phyloP scores from a whole-genome alignment of 23 tunicate species.

The Botrylloides violaceus region DNA sequence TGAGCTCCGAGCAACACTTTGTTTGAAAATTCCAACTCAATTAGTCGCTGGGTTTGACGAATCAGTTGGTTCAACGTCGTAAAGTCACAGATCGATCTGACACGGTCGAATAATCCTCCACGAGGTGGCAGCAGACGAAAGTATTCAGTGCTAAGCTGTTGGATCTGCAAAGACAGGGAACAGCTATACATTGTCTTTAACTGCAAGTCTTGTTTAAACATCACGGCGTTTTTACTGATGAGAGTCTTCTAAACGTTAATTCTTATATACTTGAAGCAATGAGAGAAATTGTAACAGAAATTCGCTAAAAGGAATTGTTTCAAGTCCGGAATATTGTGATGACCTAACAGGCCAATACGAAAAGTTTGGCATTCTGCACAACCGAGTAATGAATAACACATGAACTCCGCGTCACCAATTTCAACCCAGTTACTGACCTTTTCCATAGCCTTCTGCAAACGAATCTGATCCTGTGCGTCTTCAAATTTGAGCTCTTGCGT shows the following conservation, averaged over 20 bases:
- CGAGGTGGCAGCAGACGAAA: slow-evolving; percentile 96
- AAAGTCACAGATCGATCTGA: slow-evolving; percentile 72
- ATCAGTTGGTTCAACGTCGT: slow-evolving; percentile 39
- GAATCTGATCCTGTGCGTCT: slow-evolving; percentile 84
- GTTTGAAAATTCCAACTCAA: slow-evolving; percentile 91
- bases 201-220: no score
- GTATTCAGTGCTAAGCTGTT: slow-evolving; percentile 81
- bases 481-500: slow-evolving; percentile 48
- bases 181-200: no score
- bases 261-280: no score
- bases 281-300: no score
- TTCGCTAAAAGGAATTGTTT: no score
- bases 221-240: no score
- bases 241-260: no score
- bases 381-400: no score
- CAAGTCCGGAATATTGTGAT: no score
- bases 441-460: slow-evolving; percentile 68
- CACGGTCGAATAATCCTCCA: slow-evolving; percentile 88
- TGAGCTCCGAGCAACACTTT: slow-evolving; percentile 94
- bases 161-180: slow-evolving; percentile 38
- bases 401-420: no score
- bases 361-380: no score
- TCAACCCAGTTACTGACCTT: slow-evolving; percentile 73
- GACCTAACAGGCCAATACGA: no score
- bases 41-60: slow-evolving; percentile 62